phyloP scores from a whole-genome alignment of 2,888 invertebrate genomes.

The Scaeva pyrastri region DNA sequence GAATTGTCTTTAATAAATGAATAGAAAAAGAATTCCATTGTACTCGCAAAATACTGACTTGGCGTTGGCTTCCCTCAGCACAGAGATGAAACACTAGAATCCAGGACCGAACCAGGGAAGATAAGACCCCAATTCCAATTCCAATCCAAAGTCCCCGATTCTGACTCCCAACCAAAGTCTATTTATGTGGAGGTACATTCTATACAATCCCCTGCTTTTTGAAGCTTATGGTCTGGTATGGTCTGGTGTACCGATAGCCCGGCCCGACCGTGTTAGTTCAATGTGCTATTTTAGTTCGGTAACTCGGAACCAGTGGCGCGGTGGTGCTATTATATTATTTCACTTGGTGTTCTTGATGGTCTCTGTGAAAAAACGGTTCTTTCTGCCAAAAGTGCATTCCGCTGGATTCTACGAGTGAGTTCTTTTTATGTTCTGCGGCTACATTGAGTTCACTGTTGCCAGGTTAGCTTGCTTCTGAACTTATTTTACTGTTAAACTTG shows the following conservation, averaged over 20 bases:
- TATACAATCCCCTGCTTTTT: conserved; percentile 40
- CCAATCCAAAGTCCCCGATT: conserved; percentile 10
- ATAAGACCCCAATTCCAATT: conserved; percentile 20
- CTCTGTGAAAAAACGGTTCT: conserved; percentile 17
- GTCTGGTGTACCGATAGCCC: neutral
- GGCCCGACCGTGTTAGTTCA: conserved; percentile 34
- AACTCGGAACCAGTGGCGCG: conserved; percentile 29
- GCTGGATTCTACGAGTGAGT: conserved; percentile 33
- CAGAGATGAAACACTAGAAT: neutral
- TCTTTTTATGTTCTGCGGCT: conserved; percentile 4
- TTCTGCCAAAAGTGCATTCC: conserved; percentile 66
- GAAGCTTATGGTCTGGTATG: conserved; percentile 7
- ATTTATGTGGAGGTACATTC: neutral
- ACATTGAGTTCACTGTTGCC: conserved; percentile 8
- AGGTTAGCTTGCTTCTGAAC: neutral
- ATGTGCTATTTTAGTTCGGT: conserved; percentile 55
- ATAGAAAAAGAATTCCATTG: conserved; percentile 67
- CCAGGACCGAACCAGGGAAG: conserved; percentile 11
- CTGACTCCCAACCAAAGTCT: conserved; percentile 6
- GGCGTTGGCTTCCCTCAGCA: conserved; percentile 17
- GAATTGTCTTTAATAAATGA: conserved; percentile 70
- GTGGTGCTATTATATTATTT: conserved; percentile 42
- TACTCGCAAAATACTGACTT: conserved; percentile 9
- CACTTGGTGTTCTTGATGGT: conserved; percentile 9
- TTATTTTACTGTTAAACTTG: too few species aligned